Conservation (phyloP, 2,797 vertebrate species). For the Varecia variegata region DNA sequence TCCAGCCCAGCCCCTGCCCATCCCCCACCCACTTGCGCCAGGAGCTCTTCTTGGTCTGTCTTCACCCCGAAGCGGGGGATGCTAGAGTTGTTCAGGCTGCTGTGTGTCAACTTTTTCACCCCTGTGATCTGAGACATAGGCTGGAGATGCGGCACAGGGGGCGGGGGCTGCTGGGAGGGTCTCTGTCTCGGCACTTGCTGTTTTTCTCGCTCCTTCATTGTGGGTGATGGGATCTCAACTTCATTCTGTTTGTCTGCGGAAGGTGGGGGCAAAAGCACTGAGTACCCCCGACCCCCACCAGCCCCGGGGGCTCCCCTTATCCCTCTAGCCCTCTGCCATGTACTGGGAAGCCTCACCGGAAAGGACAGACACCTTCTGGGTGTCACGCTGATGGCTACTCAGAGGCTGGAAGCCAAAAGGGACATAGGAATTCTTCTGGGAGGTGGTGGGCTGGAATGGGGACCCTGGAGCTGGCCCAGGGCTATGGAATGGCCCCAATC, state of each 20-base stretch:
- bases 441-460: not conserved
- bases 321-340: not conserved
- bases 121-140: constrained; percentile 96
- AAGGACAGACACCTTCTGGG: not conserved
- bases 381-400: not conserved
- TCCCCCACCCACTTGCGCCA: constrained; percentile 87
- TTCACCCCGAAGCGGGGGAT: constrained; percentile 93
- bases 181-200: constrained; percentile 60
- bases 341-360: not conserved
- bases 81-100: constrained; percentile 88
- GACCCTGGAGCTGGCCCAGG: not conserved
- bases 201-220: constrained; percentile 90
- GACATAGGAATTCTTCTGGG: constrained; percentile 1
- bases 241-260: constrained; percentile 94
- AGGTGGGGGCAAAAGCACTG: not conserved
- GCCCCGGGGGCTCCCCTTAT: not conserved
- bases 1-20: not conserved
- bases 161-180: constrained; percentile 42
- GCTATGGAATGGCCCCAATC: not conserved
- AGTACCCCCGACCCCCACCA: not conserved
- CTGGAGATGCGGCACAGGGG: constrained; percentile 57
- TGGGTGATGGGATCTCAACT: constrained; percentile 95
- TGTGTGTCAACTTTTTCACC: constrained; percentile 91
- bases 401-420: not conserved
- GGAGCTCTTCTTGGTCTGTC: constrained; percentile 92